Percentiles rank a stretch among this genome's conserved stretches.
Evolutionary conservation across 2,113 vertebrate species (phyloP).

Genomic region (Paracyprichromis sp.): DNA sequence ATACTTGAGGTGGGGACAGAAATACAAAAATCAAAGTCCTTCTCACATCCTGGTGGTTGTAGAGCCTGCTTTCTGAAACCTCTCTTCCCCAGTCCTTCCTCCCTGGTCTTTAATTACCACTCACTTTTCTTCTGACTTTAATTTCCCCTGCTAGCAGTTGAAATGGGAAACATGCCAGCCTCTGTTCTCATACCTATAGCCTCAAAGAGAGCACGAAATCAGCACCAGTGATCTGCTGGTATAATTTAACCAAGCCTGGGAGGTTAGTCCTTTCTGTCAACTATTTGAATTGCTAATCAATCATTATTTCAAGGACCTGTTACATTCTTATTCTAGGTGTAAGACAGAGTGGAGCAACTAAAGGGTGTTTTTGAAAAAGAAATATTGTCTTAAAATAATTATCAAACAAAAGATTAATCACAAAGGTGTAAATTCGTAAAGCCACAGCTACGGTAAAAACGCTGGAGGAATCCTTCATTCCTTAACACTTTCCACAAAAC

Average conservation of each 20-base stretch:
- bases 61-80: constrained; percentile 44
- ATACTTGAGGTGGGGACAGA: constrained; percentile 45
- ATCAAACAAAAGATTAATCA: not conserved
- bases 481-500: not conserved
- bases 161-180: constrained; percentile 32
- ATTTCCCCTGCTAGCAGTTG: constrained; percentile 34
- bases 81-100: constrained; percentile 42
- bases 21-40: constrained; percentile 33
- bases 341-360: not conserved
- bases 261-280: not conserved
- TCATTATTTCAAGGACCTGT: not conserved
- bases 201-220: constrained; percentile 10
- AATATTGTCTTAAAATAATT: not conserved
- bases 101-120: constrained; percentile 43
- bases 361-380: not conserved
- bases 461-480: not conserved
- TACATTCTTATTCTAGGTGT: not conserved
- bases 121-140: constrained; percentile 34
- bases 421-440: not conserved
- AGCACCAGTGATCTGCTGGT: constrained; percentile 5
- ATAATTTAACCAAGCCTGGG: not conserved
- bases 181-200: constrained; percentile 16
- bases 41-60: constrained; percentile 37
- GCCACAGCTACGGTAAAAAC: not conserved
- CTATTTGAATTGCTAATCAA: not conserved